Percentiles rank a stretch among this genome's conserved stretches.
These are phyloP conservation scores for Dendrocincla tyrannina DNA, from an alignment of 2,797 vertebrate species.

Conservation along the genomic window DNA sequence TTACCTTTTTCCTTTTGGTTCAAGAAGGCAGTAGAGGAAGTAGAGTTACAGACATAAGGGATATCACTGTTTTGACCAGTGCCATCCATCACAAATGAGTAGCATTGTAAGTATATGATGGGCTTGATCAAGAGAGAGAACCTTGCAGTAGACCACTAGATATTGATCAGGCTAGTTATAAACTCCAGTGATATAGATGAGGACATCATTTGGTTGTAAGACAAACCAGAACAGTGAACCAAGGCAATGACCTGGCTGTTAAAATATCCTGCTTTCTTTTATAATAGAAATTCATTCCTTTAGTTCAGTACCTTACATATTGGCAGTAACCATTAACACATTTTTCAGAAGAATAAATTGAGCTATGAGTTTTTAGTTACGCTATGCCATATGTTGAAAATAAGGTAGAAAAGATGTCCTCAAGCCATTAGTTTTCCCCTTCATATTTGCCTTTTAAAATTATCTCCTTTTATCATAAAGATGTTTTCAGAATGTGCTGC, in stretches of 20 bases:
- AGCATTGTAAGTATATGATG: background rate
- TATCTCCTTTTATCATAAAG: background rate
- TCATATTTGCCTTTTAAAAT: background rate
- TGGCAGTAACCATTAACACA: background rate
- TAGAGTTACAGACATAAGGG: background rate
- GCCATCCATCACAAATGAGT: background rate
- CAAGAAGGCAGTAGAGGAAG: background rate
- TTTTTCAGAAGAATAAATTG: background rate
- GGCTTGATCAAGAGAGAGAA: background rate
- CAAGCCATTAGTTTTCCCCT: background rate
- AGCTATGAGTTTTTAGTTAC: background rate
- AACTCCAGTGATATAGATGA: background rate
- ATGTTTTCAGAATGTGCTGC: background rate
- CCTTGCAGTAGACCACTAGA: background rate
- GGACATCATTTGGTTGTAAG: background rate
- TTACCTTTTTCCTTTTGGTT: background rate
- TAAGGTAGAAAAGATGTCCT: background rate
- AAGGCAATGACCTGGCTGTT: background rate
- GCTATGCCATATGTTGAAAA: background rate
- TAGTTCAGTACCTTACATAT: background rate
- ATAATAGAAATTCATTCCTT: background rate
- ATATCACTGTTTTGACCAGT: background rate
- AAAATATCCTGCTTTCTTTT: background rate
- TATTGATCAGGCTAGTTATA: background rate
- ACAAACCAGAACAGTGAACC: background rate